These are phyloP conservation scores for Mormyrops attenuatus DNA, from an alignment of 2,797 vertebrate species.

Conservation along the genomic window DNA sequence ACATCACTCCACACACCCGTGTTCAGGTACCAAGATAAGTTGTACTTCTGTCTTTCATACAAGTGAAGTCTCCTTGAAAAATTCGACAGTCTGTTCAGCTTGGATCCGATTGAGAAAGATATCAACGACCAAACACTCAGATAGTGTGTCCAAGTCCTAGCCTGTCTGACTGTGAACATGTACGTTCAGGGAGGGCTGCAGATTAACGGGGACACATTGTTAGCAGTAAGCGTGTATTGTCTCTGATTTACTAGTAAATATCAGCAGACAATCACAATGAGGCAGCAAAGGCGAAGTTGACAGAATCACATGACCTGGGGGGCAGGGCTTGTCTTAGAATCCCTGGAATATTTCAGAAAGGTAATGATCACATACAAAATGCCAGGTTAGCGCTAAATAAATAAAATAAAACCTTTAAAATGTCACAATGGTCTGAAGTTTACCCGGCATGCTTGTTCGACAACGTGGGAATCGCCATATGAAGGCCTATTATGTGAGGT, in stretches of 20 bases:
- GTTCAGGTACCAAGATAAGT: neutral
- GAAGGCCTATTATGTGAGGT: neutral
- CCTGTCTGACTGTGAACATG: neutral
- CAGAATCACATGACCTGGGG: neutral
- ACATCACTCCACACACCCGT: neutral
- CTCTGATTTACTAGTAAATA: slow-evolving; percentile 2
- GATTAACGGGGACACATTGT: neutral
- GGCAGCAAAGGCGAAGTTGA: neutral
- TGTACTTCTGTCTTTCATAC: neutral
- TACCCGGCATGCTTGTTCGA: neutral
- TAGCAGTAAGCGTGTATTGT: neutral
- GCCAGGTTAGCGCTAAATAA: neutral
- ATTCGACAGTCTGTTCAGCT: neutral
- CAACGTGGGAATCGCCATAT: neutral
- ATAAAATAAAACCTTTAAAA: neutral
- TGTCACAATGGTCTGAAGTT: neutral
- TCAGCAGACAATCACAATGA: neutral
- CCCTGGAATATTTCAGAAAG: neutral
- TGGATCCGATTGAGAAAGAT: neutral
- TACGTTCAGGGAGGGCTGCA: neutral
- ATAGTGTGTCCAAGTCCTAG: neutral
- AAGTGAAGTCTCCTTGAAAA: neutral
- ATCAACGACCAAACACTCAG: neutral
- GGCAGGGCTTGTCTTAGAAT: neutral
- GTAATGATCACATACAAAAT: neutral